A percentile compares a stretch with the other conserved stretches of the same genome.
Evolutionary conservation across 2,797 vertebrate genomes (phyloP).

Genomic region (Varecia variegata): DNA sequence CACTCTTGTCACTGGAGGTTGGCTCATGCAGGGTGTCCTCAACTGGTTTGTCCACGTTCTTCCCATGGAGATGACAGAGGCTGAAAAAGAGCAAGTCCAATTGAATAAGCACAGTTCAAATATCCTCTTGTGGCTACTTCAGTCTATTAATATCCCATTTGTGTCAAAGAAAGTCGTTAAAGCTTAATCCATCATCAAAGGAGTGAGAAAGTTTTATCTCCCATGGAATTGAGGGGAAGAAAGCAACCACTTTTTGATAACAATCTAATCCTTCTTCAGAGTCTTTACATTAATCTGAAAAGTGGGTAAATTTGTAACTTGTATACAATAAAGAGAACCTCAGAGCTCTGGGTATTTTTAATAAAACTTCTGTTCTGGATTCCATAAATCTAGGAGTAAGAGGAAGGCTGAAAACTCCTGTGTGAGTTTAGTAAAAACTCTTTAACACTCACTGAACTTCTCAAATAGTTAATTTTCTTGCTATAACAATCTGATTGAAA

Average conservation of each 20-base stretch:
- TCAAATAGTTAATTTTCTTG: not conserved
- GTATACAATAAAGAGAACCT: not conserved
- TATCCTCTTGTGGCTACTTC: not conserved
- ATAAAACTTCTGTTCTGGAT: not conserved
- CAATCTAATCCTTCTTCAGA: not conserved
- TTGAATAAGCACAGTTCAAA: not conserved
- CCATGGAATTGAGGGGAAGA: not conserved
- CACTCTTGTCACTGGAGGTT: not conserved
- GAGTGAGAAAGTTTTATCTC: not conserved
- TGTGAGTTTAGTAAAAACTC: not conserved
- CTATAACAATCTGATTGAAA: not conserved
- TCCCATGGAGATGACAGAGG: not conserved
- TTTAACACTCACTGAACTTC: not conserved
- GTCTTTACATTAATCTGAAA: not conserved
- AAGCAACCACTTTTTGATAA: not conserved
- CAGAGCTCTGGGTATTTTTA: not conserved
- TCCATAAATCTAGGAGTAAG: not conserved
- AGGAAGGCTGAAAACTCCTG: rapidly evolving
- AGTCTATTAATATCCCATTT: not conserved
- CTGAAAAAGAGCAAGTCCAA: not conserved
- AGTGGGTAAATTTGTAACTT: not conserved
- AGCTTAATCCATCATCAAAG: not conserved
- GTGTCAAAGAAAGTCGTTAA: not conserved
- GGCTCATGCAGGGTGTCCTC: not conserved
- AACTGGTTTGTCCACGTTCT: not conserved